Evolutionary conservation across 2,888 invertebrate genomes (phyloP).

Genomic region (Polydrusus cervinus): DNA sequence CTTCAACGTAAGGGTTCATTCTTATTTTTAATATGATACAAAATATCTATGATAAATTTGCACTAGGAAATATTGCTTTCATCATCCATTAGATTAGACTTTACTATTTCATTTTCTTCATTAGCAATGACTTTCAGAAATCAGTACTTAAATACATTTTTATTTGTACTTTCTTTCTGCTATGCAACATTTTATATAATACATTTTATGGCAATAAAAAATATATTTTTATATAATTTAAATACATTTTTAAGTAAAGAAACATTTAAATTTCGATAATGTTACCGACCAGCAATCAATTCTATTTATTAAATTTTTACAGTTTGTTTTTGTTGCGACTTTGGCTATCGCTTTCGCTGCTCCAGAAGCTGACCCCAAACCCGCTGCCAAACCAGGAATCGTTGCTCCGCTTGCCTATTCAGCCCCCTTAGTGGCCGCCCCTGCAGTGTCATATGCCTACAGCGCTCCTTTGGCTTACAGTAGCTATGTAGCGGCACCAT

Average conservation of each 20-base stretch:
- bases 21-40: no score
- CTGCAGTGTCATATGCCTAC: constrained; percentile 36
- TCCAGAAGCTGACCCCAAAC: constrained; percentile 41
- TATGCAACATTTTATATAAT: no score
- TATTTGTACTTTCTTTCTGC: neutral
- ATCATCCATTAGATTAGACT: no score
- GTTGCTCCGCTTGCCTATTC: constrained; percentile 32
- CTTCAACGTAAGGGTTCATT: no score
- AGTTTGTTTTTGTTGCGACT: constrained; percentile 39
- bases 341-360: constrained; percentile 43
- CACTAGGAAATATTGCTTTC: no score
- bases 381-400: constrained; percentile 32
- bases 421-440: constrained; percentile 39
- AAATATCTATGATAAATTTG: no score
- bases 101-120: no score
- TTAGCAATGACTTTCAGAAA: no score
- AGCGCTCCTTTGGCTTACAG: constrained; percentile 36
- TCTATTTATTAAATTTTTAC: neutral
- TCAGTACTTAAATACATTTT: no score
- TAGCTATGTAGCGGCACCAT: constrained; percentile 35
- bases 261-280: neutral
- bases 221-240: no score
- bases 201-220: no score
- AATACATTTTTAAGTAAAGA: no score
- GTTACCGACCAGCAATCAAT: neutral